These are phyloP conservation scores for Zaprionus davidi DNA, from an alignment of 1,140 invertebrate species.

Conservation along the genomic window DNA sequence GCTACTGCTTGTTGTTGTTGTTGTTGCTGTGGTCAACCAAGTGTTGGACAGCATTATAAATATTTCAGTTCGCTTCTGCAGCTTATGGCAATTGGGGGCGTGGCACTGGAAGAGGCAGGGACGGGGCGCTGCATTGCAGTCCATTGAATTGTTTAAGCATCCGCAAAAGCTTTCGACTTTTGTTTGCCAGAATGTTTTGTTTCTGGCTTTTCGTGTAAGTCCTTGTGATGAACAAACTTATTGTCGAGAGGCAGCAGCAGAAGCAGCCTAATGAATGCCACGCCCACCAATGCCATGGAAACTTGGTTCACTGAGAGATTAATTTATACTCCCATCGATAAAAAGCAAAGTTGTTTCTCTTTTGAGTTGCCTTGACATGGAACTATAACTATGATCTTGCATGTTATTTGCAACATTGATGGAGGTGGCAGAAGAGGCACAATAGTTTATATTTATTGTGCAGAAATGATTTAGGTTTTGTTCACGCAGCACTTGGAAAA, in stretches of 20 bases:
- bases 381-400: too few relatives aligned
- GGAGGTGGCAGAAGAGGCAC: too few relatives aligned
- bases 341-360: background rate
- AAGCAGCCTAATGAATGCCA: background rate
- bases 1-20: slow-evolving; percentile 15
- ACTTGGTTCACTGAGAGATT: background rate
- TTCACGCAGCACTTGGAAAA: too few relatives aligned
- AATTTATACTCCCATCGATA: background rate
- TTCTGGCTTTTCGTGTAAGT: slow-evolving; percentile 38
- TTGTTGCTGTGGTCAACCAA: slow-evolving; percentile 45
- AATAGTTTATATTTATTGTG: too few relatives aligned
- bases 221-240: slow-evolving; percentile 44
- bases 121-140: slow-evolving; percentile 13
- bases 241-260: background rate
- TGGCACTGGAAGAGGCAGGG: background rate
- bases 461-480: too few relatives aligned
- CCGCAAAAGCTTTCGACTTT: slow-evolving; percentile 42
- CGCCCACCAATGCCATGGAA: background rate
- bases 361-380: background rate
- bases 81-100: slow-evolving; percentile 34
- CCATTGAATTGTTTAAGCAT: slow-evolving; percentile 52
- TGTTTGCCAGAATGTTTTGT: slow-evolving; percentile 32
- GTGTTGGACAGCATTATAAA: slow-evolving; percentile 58
- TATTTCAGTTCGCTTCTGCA: slow-evolving; percentile 51
- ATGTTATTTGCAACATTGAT: too few relatives aligned